Evolutionary conservation across 1,140 invertebrate genomes (phyloP).

Genomic region (Drosophila varians): DNA sequence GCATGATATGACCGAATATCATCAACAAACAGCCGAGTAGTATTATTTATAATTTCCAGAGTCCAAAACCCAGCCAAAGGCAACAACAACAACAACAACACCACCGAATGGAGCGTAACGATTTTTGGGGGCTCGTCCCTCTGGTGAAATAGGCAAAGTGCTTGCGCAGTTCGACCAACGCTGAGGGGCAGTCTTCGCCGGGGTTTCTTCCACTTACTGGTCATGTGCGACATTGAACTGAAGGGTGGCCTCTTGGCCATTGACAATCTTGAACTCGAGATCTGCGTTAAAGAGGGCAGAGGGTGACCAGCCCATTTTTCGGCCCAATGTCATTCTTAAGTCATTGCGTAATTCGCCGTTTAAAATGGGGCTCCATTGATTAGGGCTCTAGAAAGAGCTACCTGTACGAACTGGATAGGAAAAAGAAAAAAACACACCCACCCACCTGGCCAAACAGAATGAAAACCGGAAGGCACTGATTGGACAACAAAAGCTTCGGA

Average conservation of each 20-base stretch:
- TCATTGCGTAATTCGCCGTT: conserved; percentile 17
- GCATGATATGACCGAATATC: conserved; percentile 34
- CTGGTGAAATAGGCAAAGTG: conserved; percentile 63
- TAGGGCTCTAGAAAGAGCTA: neutral
- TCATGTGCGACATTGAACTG: conserved; percentile 27
- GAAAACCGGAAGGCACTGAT: conserved; percentile 43
- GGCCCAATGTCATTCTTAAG: conserved; percentile 52
- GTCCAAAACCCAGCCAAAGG: neutral
- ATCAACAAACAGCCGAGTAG: conserved; percentile 28
- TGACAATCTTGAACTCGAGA: neutral
- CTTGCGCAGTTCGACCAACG: conserved; percentile 14
- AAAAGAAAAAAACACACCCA: conserved; percentile 49
- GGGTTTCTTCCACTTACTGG: neutral
- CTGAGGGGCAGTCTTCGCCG: neutral
- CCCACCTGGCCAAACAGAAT: neutral
- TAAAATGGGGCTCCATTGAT: conserved; percentile 26
- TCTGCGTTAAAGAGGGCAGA: conserved; percentile 1
- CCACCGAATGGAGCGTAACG: neutral
- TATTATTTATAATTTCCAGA: conserved; percentile 52
- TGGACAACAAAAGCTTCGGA: conserved; percentile 34
- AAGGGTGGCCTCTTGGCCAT: conserved; percentile 12
- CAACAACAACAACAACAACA: conserved; percentile 15
- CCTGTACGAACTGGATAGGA: neutral
- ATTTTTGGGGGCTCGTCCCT: conserved; percentile 73
- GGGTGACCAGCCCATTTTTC: conserved; percentile 40